A percentile compares a stretch with the other conserved stretches of the same genome.
phyloP scores from a whole-genome alignment of 2,888 invertebrate genomes.

The Philereme transversata region DNA sequence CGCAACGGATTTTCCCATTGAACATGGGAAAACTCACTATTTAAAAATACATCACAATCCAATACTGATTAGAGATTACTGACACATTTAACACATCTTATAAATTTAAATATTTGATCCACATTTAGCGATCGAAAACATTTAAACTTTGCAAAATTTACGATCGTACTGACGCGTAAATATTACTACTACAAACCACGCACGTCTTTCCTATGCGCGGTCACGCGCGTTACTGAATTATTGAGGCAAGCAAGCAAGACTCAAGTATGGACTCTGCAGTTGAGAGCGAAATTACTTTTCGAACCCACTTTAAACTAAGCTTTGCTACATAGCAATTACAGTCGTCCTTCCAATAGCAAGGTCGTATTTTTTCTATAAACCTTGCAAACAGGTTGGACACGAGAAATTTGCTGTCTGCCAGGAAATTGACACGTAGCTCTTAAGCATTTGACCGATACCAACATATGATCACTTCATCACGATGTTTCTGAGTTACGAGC shows the following conservation, averaged over 20 bases:
- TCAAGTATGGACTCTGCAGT: constrained; percentile 60
- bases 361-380: constrained; percentile 51
- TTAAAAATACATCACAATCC: constrained; percentile 49
- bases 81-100: constrained; percentile 43
- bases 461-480: constrained; percentile 43
- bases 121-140: constrained; percentile 44
- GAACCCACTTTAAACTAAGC: constrained; percentile 57
- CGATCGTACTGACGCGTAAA: constrained; percentile 49
- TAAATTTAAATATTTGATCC: constrained; percentile 36
- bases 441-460: constrained; percentile 60
- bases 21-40: constrained; percentile 51
- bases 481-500: constrained; percentile 31
- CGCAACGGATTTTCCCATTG: constrained; percentile 47
- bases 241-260: constrained; percentile 55
- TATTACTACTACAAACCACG: constrained; percentile 43
- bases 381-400: constrained; percentile 65
- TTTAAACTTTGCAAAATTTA: constrained; percentile 52
- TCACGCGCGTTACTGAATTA: constrained; percentile 78
- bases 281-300: constrained; percentile 78
- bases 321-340: constrained; percentile 48
- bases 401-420: constrained; percentile 68
- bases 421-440: constrained; percentile 61
- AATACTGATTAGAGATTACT: constrained; percentile 36
- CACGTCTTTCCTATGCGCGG: constrained; percentile 61
- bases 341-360: constrained; percentile 50